A percentile compares a stretch with the other conserved stretches of the same genome.
Evolutionary conservation across 2,113 vertebrate genomes (phyloP).

Genomic region (Stegostoma tigrinum): DNA sequence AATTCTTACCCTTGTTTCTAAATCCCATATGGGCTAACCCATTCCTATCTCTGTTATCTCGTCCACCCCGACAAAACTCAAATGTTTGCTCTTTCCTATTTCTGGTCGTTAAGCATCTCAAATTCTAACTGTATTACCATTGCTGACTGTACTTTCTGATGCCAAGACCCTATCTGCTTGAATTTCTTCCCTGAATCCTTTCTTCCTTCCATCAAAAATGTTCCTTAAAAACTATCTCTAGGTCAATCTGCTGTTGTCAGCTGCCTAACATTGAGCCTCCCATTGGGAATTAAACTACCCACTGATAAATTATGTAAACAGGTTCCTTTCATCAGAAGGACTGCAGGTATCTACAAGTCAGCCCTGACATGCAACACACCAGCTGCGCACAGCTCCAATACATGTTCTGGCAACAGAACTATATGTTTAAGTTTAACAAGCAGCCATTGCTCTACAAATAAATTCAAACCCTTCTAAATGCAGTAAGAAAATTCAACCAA

Average conservation of each 20-base stretch:
- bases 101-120: not conserved
- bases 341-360: conserved; percentile 22
- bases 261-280: not conserved
- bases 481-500: not conserved
- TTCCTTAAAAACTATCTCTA: not conserved
- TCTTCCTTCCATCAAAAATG: not conserved
- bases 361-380: not conserved
- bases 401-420: not conserved
- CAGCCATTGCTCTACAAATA: not conserved
- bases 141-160: not conserved
- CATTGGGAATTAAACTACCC: not conserved
- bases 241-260: not conserved
- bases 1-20: not conserved
- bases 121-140: no score
- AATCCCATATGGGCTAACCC: not conserved
- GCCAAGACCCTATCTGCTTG: not conserved
- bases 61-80: not conserved
- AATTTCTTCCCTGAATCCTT: not conserved
- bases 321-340: not conserved
- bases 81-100: not conserved
- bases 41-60: not conserved
- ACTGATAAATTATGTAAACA: not conserved
- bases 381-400: conserved; percentile 20
- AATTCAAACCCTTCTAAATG: not conserved
- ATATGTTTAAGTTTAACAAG: not conserved